A percentile compares a stretch with the other conserved stretches of the same genome.
phyloP scores from a whole-genome alignment of 2,797 vertebrate species.

The Falco novaeseelandiae region DNA sequence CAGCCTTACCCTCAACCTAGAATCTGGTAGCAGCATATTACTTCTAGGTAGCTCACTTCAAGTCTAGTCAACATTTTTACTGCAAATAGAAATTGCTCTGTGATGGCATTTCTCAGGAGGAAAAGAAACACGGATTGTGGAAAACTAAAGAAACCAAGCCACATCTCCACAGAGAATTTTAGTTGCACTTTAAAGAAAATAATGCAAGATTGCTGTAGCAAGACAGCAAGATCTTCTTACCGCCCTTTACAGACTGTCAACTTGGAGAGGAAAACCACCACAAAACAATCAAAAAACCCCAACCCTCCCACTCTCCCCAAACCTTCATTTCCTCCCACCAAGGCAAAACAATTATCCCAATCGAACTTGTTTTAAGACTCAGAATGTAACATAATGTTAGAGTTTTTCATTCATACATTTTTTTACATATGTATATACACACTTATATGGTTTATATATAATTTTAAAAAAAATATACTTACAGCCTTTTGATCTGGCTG shows the following conservation, averaged over 20 bases:
- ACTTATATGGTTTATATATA: background rate
- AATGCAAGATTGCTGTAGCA: background rate
- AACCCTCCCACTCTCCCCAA: background rate
- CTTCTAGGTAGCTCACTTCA: background rate
- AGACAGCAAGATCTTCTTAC: background rate
- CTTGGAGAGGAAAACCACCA: background rate
- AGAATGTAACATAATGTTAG: background rate
- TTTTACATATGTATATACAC: background rate
- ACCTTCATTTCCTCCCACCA: background rate
- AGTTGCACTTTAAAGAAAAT: background rate
- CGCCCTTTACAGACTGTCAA: background rate
- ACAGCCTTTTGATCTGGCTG: conserved; percentile 90
- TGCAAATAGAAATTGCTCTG: background rate
- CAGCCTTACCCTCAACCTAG: background rate
- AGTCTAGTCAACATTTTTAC: background rate
- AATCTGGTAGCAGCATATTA: background rate
- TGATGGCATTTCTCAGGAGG: background rate
- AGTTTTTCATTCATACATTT: background rate
- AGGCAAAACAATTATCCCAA: background rate
- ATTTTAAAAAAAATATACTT: background rate
- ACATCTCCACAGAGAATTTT: background rate
- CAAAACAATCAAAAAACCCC: background rate
- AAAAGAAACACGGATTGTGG: background rate
- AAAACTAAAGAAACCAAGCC: background rate
- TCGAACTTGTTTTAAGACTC: background rate